A percentile compares a stretch with the other conserved stretches of the same genome.
Conservation (phyloP, 2,888 invertebrate species). For the Sesia apiformis region DNA sequence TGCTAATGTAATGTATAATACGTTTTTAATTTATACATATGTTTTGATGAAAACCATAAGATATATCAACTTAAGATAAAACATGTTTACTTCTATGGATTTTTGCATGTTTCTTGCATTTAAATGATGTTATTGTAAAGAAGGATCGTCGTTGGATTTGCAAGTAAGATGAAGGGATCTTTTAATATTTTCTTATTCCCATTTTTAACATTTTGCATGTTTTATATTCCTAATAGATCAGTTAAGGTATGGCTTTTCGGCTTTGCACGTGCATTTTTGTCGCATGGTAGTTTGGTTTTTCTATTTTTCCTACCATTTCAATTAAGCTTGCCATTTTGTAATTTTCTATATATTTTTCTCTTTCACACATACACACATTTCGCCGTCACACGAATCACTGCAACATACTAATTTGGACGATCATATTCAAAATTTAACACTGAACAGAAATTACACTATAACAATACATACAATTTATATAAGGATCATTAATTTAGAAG, state of each 20-base stretch:
- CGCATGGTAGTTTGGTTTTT: conserved; percentile 38
- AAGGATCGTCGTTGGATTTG: conserved; percentile 72
- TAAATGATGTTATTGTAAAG: conserved; percentile 37
- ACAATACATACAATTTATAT: conserved; percentile 35
- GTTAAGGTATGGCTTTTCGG: conserved; percentile 48
- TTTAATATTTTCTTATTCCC: conserved; percentile 34
- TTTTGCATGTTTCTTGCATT: conserved; percentile 50
- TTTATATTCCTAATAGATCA: conserved; percentile 21
- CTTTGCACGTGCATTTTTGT: conserved; percentile 55
- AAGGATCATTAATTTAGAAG: conserved; percentile 28
- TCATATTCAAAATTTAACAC: conserved; percentile 62
- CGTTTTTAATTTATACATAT: conserved; percentile 33
- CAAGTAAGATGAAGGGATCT: conserved; percentile 64
- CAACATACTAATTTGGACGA: conserved; percentile 52
- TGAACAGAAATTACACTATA: conserved; percentile 48
- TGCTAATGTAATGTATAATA: conserved; percentile 53
- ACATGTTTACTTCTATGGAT: conserved; percentile 40
- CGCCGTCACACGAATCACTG: conserved; percentile 31
- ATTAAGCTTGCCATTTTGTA: conserved; percentile 40
- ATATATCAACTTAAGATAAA: conserved; percentile 17
- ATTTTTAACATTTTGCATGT: conserved; percentile 43
- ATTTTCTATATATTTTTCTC: conserved; percentile 43
- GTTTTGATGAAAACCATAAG: conserved; percentile 30
- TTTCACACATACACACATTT: conserved; percentile 35
- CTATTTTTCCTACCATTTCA: conserved; percentile 44